Base-by-base conservation (phyloP, 1,140 invertebrate species). In the Monomorium pharaonis region DNA sequence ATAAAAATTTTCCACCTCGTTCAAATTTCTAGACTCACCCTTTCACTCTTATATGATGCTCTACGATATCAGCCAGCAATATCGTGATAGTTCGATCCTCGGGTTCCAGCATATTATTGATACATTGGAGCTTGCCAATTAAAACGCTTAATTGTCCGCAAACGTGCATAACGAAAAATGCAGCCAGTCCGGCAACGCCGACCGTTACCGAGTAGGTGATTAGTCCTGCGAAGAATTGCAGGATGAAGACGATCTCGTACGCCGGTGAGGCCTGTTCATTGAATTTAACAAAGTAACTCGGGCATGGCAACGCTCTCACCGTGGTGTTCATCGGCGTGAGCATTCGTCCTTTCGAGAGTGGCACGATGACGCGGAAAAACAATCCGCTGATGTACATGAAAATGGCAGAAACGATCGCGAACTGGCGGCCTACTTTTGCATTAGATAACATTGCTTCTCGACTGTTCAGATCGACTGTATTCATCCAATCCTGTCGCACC, bases 231-330 rank as follows among this genome's bases (percentile, higher is more conserved):
- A 92, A 16, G 27, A 88, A 21, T 67, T 91, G 90, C 7, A 83
- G 12, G 2, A n/a, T 10, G 16, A 90, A 91, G 9, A 92, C 70
- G 14, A 91, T 87, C 18, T 92, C 90, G n/a, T 91, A 92, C 33
- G 44, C 75, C 0, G 90, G 89, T 0, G 84, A 75, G 0, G 18
- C 10, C 18, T 87, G 85, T 0, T 88, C 78, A 30, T 92, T 49
- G 27, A 92, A 37, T 1, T 85, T 30, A 1, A 86, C 3, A 14
- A 89, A 87, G 21, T 87, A 87, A 21, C 77, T 51, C 3, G 88
- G 87, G 14, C 58, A 85, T 0, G 88, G 47, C 18, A 90, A 47
- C 1, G 85, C 62, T 74, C 89, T 89, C 30, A 89, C 69, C 1
- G 88, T 91, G 2, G 33, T 24, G 24, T 89, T 89, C 10, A 70